phyloP scores from a whole-genome alignment of 1,140 invertebrate species.

The Scaptomyza graminum region DNA sequence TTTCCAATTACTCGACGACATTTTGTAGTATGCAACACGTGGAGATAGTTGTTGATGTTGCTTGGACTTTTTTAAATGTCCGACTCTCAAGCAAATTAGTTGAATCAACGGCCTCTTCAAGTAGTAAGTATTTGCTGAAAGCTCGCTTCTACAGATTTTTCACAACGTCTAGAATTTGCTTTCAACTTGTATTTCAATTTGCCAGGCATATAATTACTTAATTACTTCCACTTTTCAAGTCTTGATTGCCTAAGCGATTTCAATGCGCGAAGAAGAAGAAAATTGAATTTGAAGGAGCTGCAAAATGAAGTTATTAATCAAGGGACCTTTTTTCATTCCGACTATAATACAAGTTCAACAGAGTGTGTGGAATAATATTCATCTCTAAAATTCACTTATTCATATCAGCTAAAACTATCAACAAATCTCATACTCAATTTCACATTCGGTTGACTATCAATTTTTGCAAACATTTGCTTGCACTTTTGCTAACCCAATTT shows the following conservation, averaged over 20 bases:
- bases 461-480: slow-evolving; percentile 3
- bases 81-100: slow-evolving; percentile 60
- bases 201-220: slow-evolving; percentile 5
- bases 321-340: too few relatives aligned
- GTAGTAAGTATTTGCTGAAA: slow-evolving; percentile 31
- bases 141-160: not conserved
- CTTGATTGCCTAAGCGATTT: not conserved
- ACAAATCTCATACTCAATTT: not conserved
- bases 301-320: not conserved
- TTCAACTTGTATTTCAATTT: slow-evolving; percentile 6
- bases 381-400: too few relatives aligned
- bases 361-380: too few relatives aligned
- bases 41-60: slow-evolving; percentile 39
- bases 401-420: not conserved
- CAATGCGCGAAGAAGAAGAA: too few relatives aligned
- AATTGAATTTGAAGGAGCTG: not conserved
- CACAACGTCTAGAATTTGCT: not conserved
- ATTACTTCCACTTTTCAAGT: slow-evolving; percentile 4
- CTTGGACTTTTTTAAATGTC: slow-evolving; percentile 45
- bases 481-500: slow-evolving; percentile 32
- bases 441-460: not conserved
- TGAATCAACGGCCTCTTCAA: slow-evolving; percentile 43
- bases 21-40: slow-evolving; percentile 56
- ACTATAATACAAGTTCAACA: too few relatives aligned
- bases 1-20: slow-evolving; percentile 54